These are phyloP conservation scores for Physocephala rufipes DNA, from an alignment of 2,888 invertebrate genomes.

Conservation along the genomic window DNA sequence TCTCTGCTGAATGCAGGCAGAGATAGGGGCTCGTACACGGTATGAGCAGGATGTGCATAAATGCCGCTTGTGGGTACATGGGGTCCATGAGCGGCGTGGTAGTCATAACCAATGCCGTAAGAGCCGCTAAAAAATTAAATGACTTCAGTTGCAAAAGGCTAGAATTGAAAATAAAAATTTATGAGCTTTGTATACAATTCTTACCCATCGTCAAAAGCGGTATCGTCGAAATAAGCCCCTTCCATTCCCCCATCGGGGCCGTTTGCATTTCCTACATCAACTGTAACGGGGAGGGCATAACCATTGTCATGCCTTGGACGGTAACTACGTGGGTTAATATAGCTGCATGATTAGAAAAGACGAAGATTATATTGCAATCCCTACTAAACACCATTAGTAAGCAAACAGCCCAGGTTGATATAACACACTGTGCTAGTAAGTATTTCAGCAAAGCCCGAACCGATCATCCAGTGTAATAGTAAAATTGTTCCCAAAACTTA, in stretches of 20 bases:
- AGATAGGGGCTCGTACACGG: slow-evolving; percentile 44
- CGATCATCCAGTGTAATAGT: neutral
- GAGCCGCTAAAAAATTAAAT: slow-evolving; percentile 16
- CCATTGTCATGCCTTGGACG: slow-evolving; percentile 15
- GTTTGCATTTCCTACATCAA: slow-evolving; percentile 48
- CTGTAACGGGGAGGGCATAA: slow-evolving; percentile 47
- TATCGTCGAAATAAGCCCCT: slow-evolving; percentile 38
- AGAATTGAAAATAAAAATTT: slow-evolving; percentile 9
- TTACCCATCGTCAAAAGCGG: slow-evolving; percentile 59
- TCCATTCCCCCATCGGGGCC: slow-evolving; percentile 47
- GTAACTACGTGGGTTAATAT: slow-evolving; percentile 20
- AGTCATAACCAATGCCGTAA: slow-evolving; percentile 51
- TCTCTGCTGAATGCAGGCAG: neutral
- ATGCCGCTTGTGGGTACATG: slow-evolving; percentile 52
- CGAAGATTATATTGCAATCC: neutral
- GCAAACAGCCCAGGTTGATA: too few species aligned
- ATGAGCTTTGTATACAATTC: slow-evolving; percentile 14
- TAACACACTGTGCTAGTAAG: too few species aligned
- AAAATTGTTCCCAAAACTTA: slow-evolving; percentile 30
- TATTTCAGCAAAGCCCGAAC: too few species aligned
- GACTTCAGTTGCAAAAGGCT: too few species aligned
- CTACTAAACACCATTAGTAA: too few species aligned
- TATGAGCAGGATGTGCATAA: slow-evolving; percentile 52
- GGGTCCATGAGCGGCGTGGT: slow-evolving; percentile 44
- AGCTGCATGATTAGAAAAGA: slow-evolving; percentile 5